Conservation (phyloP, 1,140 invertebrate species). For the Pogonus chalceus region DNA sequence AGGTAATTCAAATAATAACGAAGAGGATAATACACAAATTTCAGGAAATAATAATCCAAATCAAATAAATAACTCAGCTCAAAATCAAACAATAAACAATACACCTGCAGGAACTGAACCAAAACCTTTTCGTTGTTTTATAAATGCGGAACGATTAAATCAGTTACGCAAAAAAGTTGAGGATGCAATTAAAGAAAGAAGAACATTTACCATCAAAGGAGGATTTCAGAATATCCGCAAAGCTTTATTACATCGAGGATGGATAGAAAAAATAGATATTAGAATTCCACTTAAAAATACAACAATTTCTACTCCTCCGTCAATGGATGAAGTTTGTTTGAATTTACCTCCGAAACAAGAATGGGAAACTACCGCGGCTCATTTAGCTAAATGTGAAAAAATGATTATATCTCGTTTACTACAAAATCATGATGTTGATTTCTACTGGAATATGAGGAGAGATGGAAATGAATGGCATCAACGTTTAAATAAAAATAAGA, state of each 20-base stretch:
- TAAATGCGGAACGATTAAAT: slow-evolving; percentile 38
- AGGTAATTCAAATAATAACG: too few species aligned
- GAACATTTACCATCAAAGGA: slow-evolving; percentile 40
- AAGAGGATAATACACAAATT: too few species aligned
- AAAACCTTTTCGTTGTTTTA: slow-evolving; percentile 19
- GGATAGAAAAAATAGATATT: slow-evolving; percentile 52
- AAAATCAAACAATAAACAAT: too few species aligned
- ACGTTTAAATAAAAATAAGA: slow-evolving; percentile 49
- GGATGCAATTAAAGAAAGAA: slow-evolving; percentile 39
- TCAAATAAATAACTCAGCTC: too few species aligned
- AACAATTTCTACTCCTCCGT: slow-evolving; percentile 1
- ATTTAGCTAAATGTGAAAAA: slow-evolving; percentile 42
- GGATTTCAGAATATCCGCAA: slow-evolving; percentile 40
- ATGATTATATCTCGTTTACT: slow-evolving; percentile 54
- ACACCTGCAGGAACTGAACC: too few species aligned
- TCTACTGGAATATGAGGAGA: slow-evolving; percentile 78
- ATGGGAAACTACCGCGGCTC: slow-evolving; percentile 31
- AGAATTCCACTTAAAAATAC: background rate
- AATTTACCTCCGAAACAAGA: slow-evolving; percentile 41
- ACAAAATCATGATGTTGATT: slow-evolving; percentile 59
- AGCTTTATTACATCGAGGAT: slow-evolving; percentile 47
- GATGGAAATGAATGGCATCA: slow-evolving; percentile 64
- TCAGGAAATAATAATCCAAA: too few species aligned
- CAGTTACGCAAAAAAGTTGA: slow-evolving; percentile 38
- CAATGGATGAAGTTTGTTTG: slow-evolving; percentile 28